Evolutionary conservation across 53 echinoderm and acorn worm genomes (phyloP).

Genomic region (Mesocentrotus franciscanus): DNA sequence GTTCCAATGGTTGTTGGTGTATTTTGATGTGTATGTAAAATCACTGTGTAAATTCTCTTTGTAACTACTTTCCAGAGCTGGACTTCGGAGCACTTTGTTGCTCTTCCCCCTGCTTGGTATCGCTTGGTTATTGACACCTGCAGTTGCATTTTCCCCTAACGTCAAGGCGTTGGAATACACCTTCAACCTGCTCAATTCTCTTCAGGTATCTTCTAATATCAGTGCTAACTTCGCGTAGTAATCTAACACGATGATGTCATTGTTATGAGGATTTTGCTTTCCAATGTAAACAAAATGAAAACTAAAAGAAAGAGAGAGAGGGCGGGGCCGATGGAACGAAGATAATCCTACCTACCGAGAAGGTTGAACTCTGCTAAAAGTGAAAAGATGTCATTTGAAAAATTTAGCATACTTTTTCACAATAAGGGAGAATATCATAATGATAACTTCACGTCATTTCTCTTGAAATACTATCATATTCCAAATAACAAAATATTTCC

Average conservation of each 20-base stretch:
- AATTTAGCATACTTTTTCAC: neutral
- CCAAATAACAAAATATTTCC: too few species aligned
- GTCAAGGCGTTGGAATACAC: neutral
- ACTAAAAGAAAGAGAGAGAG: too few species aligned
- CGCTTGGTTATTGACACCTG: neutral
- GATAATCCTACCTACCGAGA: too few species aligned
- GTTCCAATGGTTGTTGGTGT: neutral
- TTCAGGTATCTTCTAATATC: too few species aligned
- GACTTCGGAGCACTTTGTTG: neutral
- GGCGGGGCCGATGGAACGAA: neutral
- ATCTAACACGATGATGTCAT: too few species aligned
- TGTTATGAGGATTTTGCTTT: too few species aligned
- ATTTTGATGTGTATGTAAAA: neutral
- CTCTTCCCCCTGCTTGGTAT: slow-evolving; percentile 15
- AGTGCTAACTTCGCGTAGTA: too few species aligned
- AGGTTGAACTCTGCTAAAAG: neutral
- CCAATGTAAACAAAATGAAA: too few species aligned
- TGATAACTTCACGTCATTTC: too few species aligned
- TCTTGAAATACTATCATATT: too few species aligned
- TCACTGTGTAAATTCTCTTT: neutral
- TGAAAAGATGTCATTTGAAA: neutral
- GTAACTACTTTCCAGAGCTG: neutral
- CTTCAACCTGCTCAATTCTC: too few species aligned
- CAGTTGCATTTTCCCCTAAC: neutral
- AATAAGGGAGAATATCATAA: neutral